Conservation (phyloP, 2,888 invertebrate species). For the Agapetus fuscipes region DNA sequence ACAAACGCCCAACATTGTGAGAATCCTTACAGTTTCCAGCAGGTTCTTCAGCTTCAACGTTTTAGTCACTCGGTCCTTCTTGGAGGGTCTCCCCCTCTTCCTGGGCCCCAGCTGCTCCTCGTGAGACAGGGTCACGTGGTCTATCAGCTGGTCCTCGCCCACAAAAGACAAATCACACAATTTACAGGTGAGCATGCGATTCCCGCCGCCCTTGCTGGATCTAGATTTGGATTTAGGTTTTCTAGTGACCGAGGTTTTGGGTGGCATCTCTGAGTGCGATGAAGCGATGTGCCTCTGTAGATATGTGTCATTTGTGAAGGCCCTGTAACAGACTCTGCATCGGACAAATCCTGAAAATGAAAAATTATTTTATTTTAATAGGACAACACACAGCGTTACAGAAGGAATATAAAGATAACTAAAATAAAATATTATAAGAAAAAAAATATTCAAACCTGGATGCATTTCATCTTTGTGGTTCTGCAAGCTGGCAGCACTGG, state of each 20-base stretch:
- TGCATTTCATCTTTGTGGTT: background rate
- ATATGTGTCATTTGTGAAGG: conserved; percentile 14
- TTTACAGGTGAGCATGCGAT: conserved; percentile 9
- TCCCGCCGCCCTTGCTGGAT: conserved; percentile 3
- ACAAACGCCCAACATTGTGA: too few species aligned
- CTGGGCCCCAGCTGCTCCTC: conserved; percentile 29
- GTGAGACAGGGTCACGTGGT: conserved; percentile 17
- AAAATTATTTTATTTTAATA: too few species aligned
- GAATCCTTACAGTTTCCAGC: too few species aligned
- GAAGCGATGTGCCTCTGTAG: conserved; percentile 15
- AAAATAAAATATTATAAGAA: too few species aligned
- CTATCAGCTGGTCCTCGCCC: conserved; percentile 16
- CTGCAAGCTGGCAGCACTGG: conserved; percentile 21
- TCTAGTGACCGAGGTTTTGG: background rate
- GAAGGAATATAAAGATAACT: too few species aligned
- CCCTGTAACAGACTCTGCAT: conserved; percentile 15
- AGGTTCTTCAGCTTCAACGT: conserved; percentile 15
- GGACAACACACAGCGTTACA: too few species aligned
- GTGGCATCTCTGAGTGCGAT: conserved; percentile 10
- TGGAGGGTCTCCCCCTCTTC: conserved; percentile 35
- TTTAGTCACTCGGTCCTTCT: conserved; percentile 17
- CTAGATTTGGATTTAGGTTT: background rate
- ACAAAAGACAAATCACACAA: conserved; percentile 15
- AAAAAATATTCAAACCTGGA: too few species aligned
- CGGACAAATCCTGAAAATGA: conserved; percentile 13